Conservation (phyloP, 2,797 vertebrate species). For the Eremophila alpestris region DNA sequence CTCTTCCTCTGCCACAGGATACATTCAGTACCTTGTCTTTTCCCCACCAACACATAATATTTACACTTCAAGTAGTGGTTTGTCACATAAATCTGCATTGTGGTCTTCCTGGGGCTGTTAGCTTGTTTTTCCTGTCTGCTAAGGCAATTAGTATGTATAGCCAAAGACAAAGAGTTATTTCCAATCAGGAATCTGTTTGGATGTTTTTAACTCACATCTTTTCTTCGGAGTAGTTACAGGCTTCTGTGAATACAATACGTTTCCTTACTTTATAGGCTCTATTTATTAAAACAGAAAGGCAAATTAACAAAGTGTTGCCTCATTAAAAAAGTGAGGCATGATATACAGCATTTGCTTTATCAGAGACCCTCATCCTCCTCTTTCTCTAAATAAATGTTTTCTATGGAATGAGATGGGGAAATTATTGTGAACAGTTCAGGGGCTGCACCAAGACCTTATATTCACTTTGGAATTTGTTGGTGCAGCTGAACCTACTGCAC, state of each 20-base stretch:
- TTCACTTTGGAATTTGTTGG: background rate
- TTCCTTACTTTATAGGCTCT: background rate
- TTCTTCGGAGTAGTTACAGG: background rate
- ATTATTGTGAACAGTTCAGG: background rate
- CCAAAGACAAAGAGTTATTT: background rate
- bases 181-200: background rate
- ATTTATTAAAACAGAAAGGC: background rate
- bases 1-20: background rate
- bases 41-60: background rate
- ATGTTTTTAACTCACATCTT: background rate
- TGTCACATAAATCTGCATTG: background rate
- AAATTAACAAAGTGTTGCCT: background rate
- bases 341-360: background rate
- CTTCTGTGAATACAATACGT: background rate
- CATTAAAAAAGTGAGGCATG: background rate
- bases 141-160: background rate
- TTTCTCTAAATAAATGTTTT: background rate
- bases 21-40: background rate
- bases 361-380: background rate
- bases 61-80: background rate
- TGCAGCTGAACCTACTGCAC: background rate
- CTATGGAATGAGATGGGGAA: background rate
- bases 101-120: background rate
- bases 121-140: background rate
- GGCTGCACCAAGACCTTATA: rapidly evolving